Evolutionary conservation across 2,113 vertebrate species (phyloP).

Genomic region (Cygnus atratus): DNA sequence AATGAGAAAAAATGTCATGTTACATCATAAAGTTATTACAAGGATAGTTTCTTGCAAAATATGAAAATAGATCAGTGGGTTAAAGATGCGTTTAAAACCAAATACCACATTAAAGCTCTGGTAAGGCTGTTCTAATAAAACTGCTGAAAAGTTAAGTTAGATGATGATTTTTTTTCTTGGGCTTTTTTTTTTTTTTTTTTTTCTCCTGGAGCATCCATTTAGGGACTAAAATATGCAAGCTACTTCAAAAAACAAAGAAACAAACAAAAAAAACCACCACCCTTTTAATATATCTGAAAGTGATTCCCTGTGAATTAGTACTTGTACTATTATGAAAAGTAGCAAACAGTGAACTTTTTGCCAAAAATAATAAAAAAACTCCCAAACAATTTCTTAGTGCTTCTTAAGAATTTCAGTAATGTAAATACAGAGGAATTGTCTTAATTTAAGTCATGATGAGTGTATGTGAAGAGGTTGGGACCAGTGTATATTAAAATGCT

Average conservation of each 20-base stretch:
- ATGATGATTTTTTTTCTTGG: no score
- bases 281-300: neutral
- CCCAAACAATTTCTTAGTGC: neutral
- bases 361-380: neutral
- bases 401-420: neutral
- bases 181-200: neutral
- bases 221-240: neutral
- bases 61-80: fast-evolving
- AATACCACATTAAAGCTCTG: neutral
- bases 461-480: neutral
- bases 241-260: neutral
- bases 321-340: neutral
- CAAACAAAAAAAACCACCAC: neutral
- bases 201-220: neutral
- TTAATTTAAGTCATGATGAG: neutral
- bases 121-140: neutral
- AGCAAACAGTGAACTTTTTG: neutral
- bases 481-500: neutral
- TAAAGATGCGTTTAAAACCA: neutral
- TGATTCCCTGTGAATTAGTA: neutral
- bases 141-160: neutral
- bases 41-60: neutral
- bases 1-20: neutral
- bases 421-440: neutral
- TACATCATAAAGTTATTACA: neutral